Percentiles rank a stretch among this genome's conserved stretches.
These are phyloP conservation scores for Platycercus adscitus DNA, from an alignment of 2,113 vertebrate genomes.

Conservation along the genomic window DNA sequence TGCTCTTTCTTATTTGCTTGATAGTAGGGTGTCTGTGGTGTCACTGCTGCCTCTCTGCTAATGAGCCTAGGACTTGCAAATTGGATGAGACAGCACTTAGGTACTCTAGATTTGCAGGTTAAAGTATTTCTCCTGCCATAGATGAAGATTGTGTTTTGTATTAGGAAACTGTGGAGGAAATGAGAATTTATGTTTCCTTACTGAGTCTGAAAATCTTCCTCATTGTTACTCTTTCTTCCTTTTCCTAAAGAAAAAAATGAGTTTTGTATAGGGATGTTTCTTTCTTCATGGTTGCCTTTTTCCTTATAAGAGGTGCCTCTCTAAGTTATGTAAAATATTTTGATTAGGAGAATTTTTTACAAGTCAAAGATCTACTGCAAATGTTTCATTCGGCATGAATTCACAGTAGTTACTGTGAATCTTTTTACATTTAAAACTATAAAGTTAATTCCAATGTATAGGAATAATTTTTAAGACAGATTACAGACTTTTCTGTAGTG, in stretches of 20 bases:
- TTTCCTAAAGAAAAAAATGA: neutral
- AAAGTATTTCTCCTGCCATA: neutral
- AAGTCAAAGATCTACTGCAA: neutral
- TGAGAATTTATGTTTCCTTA: neutral
- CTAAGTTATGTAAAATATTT: neutral
- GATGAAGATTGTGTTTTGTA: neutral
- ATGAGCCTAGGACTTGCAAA: neutral
- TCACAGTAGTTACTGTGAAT: neutral
- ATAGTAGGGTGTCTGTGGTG: neutral
- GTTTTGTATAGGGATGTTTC: neutral
- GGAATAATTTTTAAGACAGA: neutral
- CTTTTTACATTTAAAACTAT: neutral
- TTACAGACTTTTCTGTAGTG: neutral
- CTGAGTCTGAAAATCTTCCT: neutral
- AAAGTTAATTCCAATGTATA: neutral
- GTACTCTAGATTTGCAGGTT: neutral
- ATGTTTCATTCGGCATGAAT: neutral
- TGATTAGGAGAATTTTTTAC: neutral
- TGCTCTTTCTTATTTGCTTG: neutral
- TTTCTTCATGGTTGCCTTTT: neutral
- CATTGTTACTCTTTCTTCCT: neutral
- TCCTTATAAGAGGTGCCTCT: neutral
- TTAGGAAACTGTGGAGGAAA: neutral
- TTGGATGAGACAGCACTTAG: neutral
- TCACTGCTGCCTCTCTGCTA: neutral